Evolutionary conservation across 1,140 invertebrate genomes (phyloP).

Genomic region (Calycopis cecrops): DNA sequence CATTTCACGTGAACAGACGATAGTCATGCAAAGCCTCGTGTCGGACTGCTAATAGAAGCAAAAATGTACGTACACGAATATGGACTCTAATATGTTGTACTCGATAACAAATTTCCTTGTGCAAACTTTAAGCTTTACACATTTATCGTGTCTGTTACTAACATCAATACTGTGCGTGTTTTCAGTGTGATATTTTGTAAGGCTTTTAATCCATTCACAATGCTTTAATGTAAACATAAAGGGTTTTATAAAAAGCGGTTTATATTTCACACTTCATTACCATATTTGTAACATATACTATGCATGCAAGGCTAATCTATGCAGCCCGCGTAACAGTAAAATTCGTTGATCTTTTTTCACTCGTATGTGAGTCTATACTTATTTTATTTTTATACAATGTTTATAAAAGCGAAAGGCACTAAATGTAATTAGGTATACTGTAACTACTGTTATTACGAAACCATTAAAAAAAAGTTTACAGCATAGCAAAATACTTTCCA

Average conservation of each 20-base stretch:
- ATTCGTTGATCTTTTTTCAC: too few relatives aligned
- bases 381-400: too few relatives aligned
- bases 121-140: slow-evolving; percentile 20
- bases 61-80: slow-evolving; percentile 20
- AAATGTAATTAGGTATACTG: too few relatives aligned
- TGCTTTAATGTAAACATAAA: slow-evolving; percentile 54
- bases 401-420: too few relatives aligned
- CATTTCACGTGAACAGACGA: slow-evolving; percentile 47
- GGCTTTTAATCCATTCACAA: slow-evolving; percentile 62
- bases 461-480: too few relatives aligned
- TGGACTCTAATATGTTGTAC: slow-evolving; percentile 5
- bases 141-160: slow-evolving; percentile 41
- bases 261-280: slow-evolving; percentile 10
- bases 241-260: slow-evolving; percentile 32
- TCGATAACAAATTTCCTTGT: slow-evolving; percentile 11
- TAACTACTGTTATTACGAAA: too few relatives aligned
- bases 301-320: too few relatives aligned
- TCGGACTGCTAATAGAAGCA: slow-evolving; percentile 26
- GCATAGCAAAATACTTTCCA: too few relatives aligned
- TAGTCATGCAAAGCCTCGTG: slow-evolving; percentile 39
- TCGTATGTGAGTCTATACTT: too few relatives aligned
- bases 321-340: too few relatives aligned
- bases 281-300: slow-evolving; percentile 17
- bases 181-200: slow-evolving; percentile 60
- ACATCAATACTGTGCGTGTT: slow-evolving; percentile 61